Evolutionary conservation across 2,888 invertebrate species (phyloP).

Genomic region (Dryocosmus kuriphilus): DNA sequence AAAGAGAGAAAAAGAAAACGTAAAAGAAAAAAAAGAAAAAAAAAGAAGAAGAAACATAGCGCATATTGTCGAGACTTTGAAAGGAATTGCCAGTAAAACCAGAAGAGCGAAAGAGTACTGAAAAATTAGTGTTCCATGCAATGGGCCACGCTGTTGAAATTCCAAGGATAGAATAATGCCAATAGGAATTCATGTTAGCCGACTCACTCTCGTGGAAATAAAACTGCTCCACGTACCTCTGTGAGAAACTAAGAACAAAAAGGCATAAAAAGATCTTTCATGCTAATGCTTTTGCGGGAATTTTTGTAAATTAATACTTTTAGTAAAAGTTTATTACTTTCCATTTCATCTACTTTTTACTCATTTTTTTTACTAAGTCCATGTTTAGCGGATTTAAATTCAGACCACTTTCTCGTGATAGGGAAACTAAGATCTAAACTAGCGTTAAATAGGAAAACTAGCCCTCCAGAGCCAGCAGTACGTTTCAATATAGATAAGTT

Average conservation of each 20-base stretch:
- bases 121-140: slow-evolving; percentile 24
- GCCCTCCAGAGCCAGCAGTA: no score
- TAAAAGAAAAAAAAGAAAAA: background rate
- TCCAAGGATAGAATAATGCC: slow-evolving; percentile 25
- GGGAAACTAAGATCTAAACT: no score
- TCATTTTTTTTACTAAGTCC: no score
- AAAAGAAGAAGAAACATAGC: background rate
- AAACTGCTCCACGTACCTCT: slow-evolving; percentile 7
- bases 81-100: background rate
- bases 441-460: no score
- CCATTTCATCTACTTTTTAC: no score
- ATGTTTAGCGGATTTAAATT: no score
- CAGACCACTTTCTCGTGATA: no score
- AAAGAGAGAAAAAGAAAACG: background rate
- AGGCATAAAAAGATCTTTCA: background rate
- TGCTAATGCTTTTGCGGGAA: background rate
- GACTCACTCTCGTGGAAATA: slow-evolving; percentile 13
- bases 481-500: no score
- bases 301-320: no score
- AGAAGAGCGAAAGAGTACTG: background rate
- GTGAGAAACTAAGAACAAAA: background rate
- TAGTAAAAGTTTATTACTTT: no score
- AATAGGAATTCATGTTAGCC: slow-evolving; percentile 19
- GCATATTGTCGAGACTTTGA: background rate
- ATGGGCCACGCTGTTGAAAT: slow-evolving; percentile 9